A percentile compares a stretch with the other conserved stretches of the same genome.
Evolutionary conservation across 2,113 vertebrate species (phyloP).

Genomic region (Mustela nigripes): DNA sequence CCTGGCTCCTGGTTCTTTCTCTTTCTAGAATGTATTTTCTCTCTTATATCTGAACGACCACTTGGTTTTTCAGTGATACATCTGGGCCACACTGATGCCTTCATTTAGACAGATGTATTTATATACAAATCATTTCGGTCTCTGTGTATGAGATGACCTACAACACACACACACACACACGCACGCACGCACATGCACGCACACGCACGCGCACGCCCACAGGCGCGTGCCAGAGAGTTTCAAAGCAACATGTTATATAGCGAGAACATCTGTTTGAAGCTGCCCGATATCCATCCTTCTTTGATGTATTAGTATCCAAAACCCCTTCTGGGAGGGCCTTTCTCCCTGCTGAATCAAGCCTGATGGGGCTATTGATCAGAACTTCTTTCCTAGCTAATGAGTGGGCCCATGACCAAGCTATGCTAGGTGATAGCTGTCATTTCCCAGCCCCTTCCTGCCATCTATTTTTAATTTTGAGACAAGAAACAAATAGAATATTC

Average conservation of each 20-base stretch:
- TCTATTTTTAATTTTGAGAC: background rate
- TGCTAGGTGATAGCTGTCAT: background rate
- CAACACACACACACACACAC: background rate
- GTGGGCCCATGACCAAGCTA: background rate
- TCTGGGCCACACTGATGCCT: background rate
- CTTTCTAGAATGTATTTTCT: slow-evolving; percentile 5
- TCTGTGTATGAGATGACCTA: background rate
- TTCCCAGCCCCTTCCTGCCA: background rate
- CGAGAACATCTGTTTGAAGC: background rate
- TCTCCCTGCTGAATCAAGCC: background rate
- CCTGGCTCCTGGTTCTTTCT: background rate
- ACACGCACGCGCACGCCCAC: fast-evolving
- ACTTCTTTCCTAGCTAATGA: background rate
- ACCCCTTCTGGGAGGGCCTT: background rate
- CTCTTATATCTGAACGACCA: background rate
- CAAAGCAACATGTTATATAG: background rate
- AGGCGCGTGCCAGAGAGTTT: background rate
- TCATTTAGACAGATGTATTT: background rate
- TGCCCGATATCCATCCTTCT: background rate
- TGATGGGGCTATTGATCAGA: background rate
- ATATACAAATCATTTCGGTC: background rate
- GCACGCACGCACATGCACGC: too few species aligned
- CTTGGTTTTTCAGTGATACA: background rate
- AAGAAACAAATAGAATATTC: background rate
- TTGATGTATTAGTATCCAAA: background rate